Evolutionary conservation across 1,140 invertebrate genomes (phyloP).

Genomic region (Hydropsyche tenuis): DNA sequence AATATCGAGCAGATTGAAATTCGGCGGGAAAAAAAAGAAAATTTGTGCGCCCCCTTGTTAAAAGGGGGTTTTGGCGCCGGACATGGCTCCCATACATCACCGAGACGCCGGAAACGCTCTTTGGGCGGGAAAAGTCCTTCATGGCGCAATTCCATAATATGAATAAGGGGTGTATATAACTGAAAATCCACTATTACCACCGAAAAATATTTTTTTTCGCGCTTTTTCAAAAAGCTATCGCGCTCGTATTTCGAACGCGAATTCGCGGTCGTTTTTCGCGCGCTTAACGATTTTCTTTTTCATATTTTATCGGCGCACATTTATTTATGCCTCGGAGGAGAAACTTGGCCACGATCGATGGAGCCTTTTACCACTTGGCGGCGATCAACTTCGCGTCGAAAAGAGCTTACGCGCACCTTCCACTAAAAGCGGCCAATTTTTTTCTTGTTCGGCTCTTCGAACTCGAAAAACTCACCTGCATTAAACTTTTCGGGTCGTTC

Average conservation of each 20-base stretch:
- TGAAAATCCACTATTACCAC: too few species aligned
- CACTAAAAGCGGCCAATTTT: constrained; percentile 14
- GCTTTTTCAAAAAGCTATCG: too few species aligned
- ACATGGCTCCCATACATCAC: constrained; percentile 33
- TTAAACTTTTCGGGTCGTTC: constrained; percentile 17
- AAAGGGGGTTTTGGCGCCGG: constrained; percentile 11
- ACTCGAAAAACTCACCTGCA: constrained; percentile 8
- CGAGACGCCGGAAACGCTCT: constrained; percentile 36
- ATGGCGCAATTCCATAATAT: too few species aligned
- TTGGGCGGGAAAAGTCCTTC: constrained; percentile 24
- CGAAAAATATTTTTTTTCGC: too few species aligned
- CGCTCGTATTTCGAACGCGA: too few species aligned
- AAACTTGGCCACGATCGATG: too few species aligned
- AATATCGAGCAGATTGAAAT: constrained; percentile 21
- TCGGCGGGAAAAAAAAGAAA: neutral
- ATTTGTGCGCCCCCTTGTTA: neutral
- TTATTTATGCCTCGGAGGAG: too few species aligned
- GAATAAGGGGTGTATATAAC: too few species aligned
- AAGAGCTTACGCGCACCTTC: neutral
- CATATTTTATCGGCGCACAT: too few species aligned
- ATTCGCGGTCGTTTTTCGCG: too few species aligned
- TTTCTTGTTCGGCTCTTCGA: neutral
- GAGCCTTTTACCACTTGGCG: too few species aligned
- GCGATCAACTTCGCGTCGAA: neutral
- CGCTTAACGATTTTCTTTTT: too few species aligned